Evolutionary conservation across 2,797 vertebrate genomes (phyloP), one percentile per base, ranked within the genome.

Genomic region (Potorous gilbertii): DNA sequence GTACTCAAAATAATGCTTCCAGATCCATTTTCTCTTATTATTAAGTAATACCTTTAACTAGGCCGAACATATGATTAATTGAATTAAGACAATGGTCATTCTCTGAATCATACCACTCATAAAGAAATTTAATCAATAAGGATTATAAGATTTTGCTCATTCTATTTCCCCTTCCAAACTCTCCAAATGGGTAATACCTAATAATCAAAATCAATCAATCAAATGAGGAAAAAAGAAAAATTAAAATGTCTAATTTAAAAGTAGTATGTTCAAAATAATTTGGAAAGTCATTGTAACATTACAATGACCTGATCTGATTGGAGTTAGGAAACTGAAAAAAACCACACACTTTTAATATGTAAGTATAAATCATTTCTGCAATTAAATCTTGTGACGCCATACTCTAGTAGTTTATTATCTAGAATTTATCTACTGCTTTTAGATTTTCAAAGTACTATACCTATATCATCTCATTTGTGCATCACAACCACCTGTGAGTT

Each of bases 1-100:
- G 93, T 57, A 16, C 18, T 92, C 91, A 92, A 46, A 94, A 66
- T 94, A 91, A 50, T 92, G 93, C 93, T 90, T 92, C 1, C 12
- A 87, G 16, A 54, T 94, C 74, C 87, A 12, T 1, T 27, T 27
- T 90, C 12, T 56, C 5, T 14, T 56, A 87, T 50, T 87, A 50
- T 50, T 87, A 87, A 87, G 40, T 27, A 87, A 1, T 9, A 62
- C n/a, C 16, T 55, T 97, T 91, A 94, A 46, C 29, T 3, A 27
- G 21, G 6, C 18, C 18, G 46, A 3, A 46, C 21, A 3, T 50
- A 92, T 55, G 40, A 93, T 81, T 93, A 40, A 40, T 93, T 81
- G 2, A 92, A 13, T 9, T 55, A 18, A 12, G 90, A 57, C 94
- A 95, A 55, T 90, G 95, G 31, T 46, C 56, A 40, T 90, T 89